phyloP scores from a whole-genome alignment of 2,113 vertebrate genomes.

The Fregata magnificens region DNA sequence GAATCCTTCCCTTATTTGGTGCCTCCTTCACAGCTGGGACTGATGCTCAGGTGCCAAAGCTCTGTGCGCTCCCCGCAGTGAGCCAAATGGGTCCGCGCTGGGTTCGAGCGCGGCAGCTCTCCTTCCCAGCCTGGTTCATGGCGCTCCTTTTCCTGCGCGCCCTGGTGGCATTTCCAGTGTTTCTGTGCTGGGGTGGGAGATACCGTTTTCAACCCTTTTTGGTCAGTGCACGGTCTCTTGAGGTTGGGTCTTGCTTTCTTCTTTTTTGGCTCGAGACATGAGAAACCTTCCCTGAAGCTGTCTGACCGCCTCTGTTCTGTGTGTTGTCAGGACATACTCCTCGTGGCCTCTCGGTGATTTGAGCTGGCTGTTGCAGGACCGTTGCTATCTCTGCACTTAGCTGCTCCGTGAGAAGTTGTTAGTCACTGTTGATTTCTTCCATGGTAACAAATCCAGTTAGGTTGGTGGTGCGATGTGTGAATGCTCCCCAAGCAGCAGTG shows the following conservation, averaged over 20 bases:
- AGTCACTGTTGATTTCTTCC: conserved; percentile 59
- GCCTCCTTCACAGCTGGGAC: conserved; percentile 70
- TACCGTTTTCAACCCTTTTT: not conserved
- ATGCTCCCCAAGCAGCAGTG: conserved; percentile 40
- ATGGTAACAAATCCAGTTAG: conserved; percentile 56
- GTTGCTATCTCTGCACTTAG: conserved; percentile 31
- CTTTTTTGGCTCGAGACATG: not conserved
- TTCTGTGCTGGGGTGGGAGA: not conserved
- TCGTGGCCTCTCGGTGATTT: not conserved
- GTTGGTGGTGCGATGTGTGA: not conserved
- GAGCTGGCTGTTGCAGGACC: conserved; percentile 2
- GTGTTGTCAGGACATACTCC: conserved; percentile 2
- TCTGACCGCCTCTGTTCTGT: not conserved
- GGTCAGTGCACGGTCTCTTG: not conserved
- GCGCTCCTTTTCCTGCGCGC: not conserved
- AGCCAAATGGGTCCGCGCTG: not conserved
- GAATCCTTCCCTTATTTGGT: conserved; percentile 86
- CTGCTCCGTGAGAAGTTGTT: conserved; percentile 23
- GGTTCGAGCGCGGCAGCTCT: not conserved
- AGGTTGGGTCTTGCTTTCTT: not conserved
- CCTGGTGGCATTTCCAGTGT: not conserved
- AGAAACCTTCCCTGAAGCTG: not conserved
- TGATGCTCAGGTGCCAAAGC: conserved; percentile 61
- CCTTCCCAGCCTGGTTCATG: not conserved
- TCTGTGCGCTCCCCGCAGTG: not conserved